Conservation (phyloP, 1,140 invertebrate species). For the Ostrea edulis region DNA sequence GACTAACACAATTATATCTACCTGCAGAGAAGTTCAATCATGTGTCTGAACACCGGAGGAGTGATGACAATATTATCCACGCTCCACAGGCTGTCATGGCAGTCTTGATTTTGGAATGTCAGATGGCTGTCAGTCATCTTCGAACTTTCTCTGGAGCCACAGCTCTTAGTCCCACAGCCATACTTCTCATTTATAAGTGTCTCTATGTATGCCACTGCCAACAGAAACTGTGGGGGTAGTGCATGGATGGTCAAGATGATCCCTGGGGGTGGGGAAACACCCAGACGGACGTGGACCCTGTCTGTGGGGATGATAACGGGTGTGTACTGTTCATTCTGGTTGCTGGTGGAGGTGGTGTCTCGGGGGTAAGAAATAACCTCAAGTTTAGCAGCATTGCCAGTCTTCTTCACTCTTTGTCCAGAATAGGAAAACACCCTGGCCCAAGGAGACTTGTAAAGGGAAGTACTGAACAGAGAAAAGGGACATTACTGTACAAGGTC, state of each 20-base stretch:
- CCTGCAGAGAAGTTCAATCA: slow-evolving; percentile 74
- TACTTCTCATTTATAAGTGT: slow-evolving; percentile 73
- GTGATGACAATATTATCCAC: slow-evolving; percentile 74
- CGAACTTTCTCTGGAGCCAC: slow-evolving; percentile 51
- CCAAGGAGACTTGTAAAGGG: slow-evolving; percentile 77
- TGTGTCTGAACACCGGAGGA: slow-evolving; percentile 71
- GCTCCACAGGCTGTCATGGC: slow-evolving; percentile 72
- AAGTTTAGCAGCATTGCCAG: slow-evolving; percentile 73
- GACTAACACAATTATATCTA: background rate
- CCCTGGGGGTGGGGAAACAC: slow-evolving; percentile 76
- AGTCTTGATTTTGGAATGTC: slow-evolving; percentile 32
- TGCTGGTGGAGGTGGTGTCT: slow-evolving; percentile 71
- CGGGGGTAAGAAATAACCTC: slow-evolving; percentile 77
- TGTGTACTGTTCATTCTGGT: slow-evolving; percentile 75
- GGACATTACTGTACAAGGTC: background rate
- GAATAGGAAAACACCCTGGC: slow-evolving; percentile 76
- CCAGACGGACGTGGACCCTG: slow-evolving; percentile 71
- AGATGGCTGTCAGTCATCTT: background rate
- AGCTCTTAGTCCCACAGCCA: slow-evolving; percentile 71
- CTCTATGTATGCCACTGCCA: slow-evolving; percentile 78
- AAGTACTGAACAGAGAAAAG: slow-evolving; percentile 65
- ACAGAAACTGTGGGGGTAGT: slow-evolving; percentile 76
- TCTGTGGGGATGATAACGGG: slow-evolving; percentile 76
- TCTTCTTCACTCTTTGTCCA: slow-evolving; percentile 76
- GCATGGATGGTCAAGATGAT: slow-evolving; percentile 75